Conservation (phyloP, 1,140 invertebrate genomes). For the Zaprionus tsacasi region DNA sequence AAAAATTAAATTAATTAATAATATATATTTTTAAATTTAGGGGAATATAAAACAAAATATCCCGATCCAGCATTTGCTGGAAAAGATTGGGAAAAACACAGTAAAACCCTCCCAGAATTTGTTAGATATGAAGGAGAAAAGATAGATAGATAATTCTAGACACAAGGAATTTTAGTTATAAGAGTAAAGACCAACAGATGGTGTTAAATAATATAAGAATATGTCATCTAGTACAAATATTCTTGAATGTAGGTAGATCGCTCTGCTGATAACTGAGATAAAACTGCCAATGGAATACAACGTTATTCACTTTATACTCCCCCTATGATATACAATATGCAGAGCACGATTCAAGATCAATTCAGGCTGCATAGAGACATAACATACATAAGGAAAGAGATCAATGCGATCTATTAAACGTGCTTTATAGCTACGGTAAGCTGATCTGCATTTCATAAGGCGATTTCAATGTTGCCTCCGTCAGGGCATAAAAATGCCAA, state of each 20-base stretch:
- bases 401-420: background rate
- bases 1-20: no score
- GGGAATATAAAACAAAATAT: no score
- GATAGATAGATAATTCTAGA: no score
- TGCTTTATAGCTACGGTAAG: background rate
- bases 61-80: no score
- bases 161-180: no score
- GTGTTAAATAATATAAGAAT: background rate
- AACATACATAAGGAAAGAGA: conserved; percentile 16
- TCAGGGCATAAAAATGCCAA: conserved; percentile 20
- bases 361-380: background rate
- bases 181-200: background rate
- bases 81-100: no score
- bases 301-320: background rate
- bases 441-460: conserved; percentile 26
- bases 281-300: background rate
- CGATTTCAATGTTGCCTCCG: conserved; percentile 22
- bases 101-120: no score
- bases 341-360: background rate
- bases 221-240: background rate
- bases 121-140: no score
- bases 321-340: background rate
- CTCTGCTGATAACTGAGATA: background rate
- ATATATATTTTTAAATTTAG: no score
- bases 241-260: background rate